Base-by-base conservation (phyloP, 1,140 invertebrate genomes). In the Camponotus pennsylvanicus region DNA sequence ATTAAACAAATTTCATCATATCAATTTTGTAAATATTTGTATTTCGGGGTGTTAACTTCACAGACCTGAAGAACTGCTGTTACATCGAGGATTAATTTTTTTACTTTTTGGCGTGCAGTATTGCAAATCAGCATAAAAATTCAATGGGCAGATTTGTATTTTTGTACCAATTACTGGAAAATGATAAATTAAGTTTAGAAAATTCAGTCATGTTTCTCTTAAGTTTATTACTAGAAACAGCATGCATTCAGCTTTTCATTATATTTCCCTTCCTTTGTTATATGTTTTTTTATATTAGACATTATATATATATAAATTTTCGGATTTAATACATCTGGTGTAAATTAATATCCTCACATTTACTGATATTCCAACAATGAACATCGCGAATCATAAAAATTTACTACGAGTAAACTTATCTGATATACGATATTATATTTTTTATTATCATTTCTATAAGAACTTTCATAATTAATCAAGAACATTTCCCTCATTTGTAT, bases 381-480 rank as follows among this genome's bases (percentile, higher is more conserved):
- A 80, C 32, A 71, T 49, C 7, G 27, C 6, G 2, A 45, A 15
- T 71, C 5, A 27, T 8, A 52, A 15, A 15, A 15, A 52, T 52
- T 52, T 18, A 71, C 18, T 34, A 45, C 9, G 27, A 27, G 27
- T 27, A 27, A 27, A 27, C 27, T 27, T 27, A 27, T 27, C 27
- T 27, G 27, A 27, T 27, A 27, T 27, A 57, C 6, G 7, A 80
- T 42, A 45, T 70, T 52, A 27, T 80, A 57, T 80, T 63, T 83
- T 75, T 75, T 63, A 83, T 75, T 73, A 82, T 45, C 15, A 9
- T 8, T 21, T 13, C 34, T 4, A 34, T 18, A 18, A 66, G 42
- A 78, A 57, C 13, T 66, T 18, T 34, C 1, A 34, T 15, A 9
- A 78, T 78, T 77, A 63, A 77, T 77, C 55, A 63, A 4, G n/a